Base-by-base conservation (phyloP, 2,888 invertebrate genomes). In the Himalopsyche japonica region DNA sequence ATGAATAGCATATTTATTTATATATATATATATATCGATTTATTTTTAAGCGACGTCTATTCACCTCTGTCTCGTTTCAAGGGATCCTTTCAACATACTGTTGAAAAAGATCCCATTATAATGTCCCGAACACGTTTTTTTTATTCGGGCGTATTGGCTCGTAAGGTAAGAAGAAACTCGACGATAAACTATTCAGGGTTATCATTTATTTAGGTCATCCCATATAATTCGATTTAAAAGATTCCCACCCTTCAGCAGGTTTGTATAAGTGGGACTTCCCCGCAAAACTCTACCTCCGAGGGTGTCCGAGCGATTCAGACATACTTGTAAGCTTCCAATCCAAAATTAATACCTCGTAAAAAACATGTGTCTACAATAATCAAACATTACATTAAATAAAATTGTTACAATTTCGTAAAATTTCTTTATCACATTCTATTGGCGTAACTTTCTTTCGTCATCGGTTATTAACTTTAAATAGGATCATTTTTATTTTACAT, bases 211-310 rank as follows among this genome's bases (percentile, higher is more conserved):
- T 79, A 79, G 43, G 47, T 70, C 79, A 30, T 48, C 47, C 43
- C 30, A 79, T 48, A 79, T 79, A 79, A 79, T 79, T 79, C 79
- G 79, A 79, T 79, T 79, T 79, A 79, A 79, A 37, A 70, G 70
- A 79, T 47, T 47, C 47, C 47, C 43, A 30, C 18, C 79, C 79
- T 27, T 27, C 8, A 15, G 27, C 15, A 30, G 12, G 70, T 70
- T 70, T 70, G 70, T 70, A 27, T 70, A 70, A 70, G 70, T 70
- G 70, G 70, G 27, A 70, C 70, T 70, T 70, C 70, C 70, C 27
- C 70, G 70, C 27, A 24, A 27, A 70, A 70, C 27, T 70, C 30
- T 70, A 70, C 70, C 70, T 30, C 70, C 27, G 70, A 30, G 27
- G 70, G 70, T 70, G 70, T 70, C 70, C 70, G 70, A 70, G 70